Evolutionary conservation across 2,797 vertebrate species (phyloP).

Genomic region (Myripristis jacobus): DNA sequence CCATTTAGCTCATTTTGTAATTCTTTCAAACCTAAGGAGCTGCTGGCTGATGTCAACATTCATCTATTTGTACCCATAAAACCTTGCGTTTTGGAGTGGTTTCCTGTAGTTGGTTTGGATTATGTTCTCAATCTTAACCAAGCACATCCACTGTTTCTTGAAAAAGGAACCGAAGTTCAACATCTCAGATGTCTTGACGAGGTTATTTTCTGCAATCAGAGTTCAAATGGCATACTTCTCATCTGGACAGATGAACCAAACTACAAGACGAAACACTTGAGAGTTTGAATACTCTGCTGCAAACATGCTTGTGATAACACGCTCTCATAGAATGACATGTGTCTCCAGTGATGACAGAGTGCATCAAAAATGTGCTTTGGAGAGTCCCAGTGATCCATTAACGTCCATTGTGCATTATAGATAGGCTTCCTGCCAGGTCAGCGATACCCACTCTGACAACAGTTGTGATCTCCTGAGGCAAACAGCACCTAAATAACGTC

Average conservation of each 20-base stretch:
- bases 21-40: too few species aligned
- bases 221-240: too few species aligned
- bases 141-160: background rate
- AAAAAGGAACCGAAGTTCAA: too few species aligned
- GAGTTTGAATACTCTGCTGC: too few species aligned
- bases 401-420: background rate
- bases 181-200: too few species aligned
- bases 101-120: background rate
- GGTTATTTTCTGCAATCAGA: too few species aligned
- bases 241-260: background rate
- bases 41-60: too few species aligned
- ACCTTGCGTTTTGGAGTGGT: too few species aligned
- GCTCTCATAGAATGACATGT: background rate
- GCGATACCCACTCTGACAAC: background rate
- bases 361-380: background rate
- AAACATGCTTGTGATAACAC: conserved; percentile 4
- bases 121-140: background rate
- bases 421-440: background rate
- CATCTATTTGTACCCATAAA: too few species aligned
- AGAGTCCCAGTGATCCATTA: background rate
- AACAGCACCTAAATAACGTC: background rate
- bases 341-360: background rate
- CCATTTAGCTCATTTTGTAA: too few species aligned
- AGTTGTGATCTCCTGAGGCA: background rate
- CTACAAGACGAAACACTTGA: conserved; percentile 3